Evolutionary conservation across 2,888 invertebrate species (phyloP), one percentile per base, ranked within the genome.

Genomic region (Argyresthia albistria): DNA sequence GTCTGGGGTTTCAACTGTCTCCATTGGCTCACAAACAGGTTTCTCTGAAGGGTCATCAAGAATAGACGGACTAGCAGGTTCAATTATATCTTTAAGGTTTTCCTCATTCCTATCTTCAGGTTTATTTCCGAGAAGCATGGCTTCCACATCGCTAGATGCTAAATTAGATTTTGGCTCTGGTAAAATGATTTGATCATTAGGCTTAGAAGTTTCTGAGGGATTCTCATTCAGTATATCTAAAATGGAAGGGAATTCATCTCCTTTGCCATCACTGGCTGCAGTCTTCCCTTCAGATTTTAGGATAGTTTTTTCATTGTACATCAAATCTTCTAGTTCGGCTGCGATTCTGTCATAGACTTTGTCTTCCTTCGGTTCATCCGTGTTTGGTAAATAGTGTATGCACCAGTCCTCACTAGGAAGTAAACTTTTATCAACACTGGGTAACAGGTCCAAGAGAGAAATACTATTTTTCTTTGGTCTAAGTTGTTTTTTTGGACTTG

Each of bases 281-380:
- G 57, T 35, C 56, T 67, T 64, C 11, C 25, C 42, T 35, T 54
- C 56, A 8, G 48, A 45, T 50, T 68, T 73, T 25, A 55, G 56
- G 50, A 63, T 60, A 49, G 75, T 66, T 60, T 80, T 81, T 52
- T 82, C 80, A 69, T 72, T 84, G 55, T 74, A 78, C 88, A 88
- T 87, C 52, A 88, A 69, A 59, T 83, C 84, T 67, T 88, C 88
- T 43, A 88, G 62, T 63, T 88, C 87, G 8, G 88, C 88, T 47
- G 87, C 88, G 65, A 88, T 88, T 52, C 84, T 69, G 57, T 88
- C 87, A 75, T 87, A 88, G 4, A 87, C 82, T 70, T 84, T 82
- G 60, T 87, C 87, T 66, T 83, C 76, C 58, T 78, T 82, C 1
- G 75, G 76, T 64, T 82, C 82, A 52, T 78, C 76, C 55, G 63